Evolutionary conservation across 2,113 vertebrate species (phyloP).

Genomic region (Nibea coibor): DNA sequence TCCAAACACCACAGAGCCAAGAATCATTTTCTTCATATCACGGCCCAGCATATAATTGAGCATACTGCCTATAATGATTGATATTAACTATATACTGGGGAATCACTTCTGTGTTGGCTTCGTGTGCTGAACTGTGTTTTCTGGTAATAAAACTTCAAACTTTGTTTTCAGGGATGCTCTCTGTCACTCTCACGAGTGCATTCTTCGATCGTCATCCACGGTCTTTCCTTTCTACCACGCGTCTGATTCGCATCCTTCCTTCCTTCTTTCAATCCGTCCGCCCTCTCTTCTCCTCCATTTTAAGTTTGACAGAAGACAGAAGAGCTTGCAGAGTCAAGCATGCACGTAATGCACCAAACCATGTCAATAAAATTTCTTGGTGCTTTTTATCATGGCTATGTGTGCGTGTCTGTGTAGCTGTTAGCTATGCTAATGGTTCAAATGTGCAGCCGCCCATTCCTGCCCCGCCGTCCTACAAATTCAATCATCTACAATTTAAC

Average conservation of each 20-base stretch:
- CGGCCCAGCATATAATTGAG: no score
- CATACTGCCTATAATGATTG: no score
- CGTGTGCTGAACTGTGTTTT: neutral
- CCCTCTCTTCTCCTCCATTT: neutral
- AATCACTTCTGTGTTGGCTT: neutral
- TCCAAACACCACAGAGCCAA: neutral
- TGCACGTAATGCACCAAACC: no score
- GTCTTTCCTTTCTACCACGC: neutral
- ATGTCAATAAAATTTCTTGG: neutral
- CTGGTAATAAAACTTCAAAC: neutral
- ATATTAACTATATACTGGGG: no score
- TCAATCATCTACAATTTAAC: conserved; percentile 28
- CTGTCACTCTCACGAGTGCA: neutral
- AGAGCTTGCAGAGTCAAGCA: neutral
- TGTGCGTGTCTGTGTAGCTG: neutral
- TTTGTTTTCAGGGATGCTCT: neutral
- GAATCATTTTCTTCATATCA: neutral
- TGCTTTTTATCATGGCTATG: neutral
- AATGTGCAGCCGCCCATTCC: conserved; percentile 15
- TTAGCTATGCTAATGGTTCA: conserved; percentile 3
- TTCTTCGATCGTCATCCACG: neutral
- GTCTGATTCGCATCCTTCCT: neutral
- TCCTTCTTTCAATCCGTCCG: no score
- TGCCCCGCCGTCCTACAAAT: conserved; percentile 16
- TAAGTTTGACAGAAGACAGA: neutral